Evolutionary conservation across 2,888 invertebrate genomes (phyloP), one percentile per base, ranked within the genome.

Genomic region (Trachelus iudaicus): DNA sequence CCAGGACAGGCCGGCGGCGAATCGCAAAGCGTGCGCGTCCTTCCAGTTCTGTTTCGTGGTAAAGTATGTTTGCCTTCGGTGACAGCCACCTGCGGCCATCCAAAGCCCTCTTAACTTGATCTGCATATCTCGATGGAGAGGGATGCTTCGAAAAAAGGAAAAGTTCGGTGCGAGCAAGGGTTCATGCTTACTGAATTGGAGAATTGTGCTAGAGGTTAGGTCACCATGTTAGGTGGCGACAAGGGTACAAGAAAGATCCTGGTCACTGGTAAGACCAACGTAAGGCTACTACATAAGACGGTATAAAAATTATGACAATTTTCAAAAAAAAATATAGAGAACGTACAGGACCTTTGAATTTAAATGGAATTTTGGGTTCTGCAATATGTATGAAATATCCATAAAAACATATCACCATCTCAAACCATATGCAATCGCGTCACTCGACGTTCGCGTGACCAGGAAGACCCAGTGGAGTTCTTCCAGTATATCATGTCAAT

Each of bases 31-130:
- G 82, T 82, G 73, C 83, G 83, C 85, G 83, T 86, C 86, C 88
- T 87, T 87, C 86, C 84, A 84, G 84, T 86, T 85, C 82, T 76
- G 79, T 85, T 82, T 84, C 81, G 81, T 83, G 85, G 86, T 89
- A 87, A 89, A 86, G 89, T 88, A 89, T 89, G 89, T 86, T 89
- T 86, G 86, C 87, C 86, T 82, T 82, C 84, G 86, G 84, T 89
- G 90, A 91, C 91, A 91, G 88, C 88, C 91, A 91, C 88, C 90
- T 91, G 91, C 90, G 85, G 84, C 85, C 84, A 80, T 85, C 81
- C 83, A 80, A 79, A 83, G 78, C 82, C 79, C 76, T 81, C 82
- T 76, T 77, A 77, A 78, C 80, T 83, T 85, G 85, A 89, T 89
- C 87, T 87, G 88, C 89, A 88, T 88, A 89, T 86, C 37, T 37